Evolutionary conservation across 2,113 vertebrate genomes (phyloP), one percentile per base, ranked within the genome.

Genomic region (Sceloporus tristichus): DNA sequence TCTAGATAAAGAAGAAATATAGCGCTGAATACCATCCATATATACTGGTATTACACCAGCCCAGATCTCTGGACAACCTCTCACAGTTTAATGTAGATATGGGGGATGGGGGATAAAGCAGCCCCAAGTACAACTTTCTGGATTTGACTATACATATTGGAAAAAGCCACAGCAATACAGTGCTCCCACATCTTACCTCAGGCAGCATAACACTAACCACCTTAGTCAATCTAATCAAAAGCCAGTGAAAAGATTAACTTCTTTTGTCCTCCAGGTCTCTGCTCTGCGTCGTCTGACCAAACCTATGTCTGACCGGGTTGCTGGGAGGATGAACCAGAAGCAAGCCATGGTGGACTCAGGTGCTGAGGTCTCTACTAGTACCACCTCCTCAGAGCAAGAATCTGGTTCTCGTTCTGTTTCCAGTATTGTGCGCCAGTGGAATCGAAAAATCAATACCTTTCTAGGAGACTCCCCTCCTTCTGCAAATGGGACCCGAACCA

Each of bases 351-450:
- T 97, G 40, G 98, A 99, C 93, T 98, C 98, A 0, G 98, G 98
- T 0, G 97, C 97, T 0, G 99, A 99, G 89, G 95, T 98, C 34
- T 99, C 98, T 0, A 97, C 97, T 93, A 98, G 97, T 93, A 98
- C 98, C 10, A 97, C 97, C n/a, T 98, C 98, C 1, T 98, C 98
- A 0, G 98, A 99, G 84, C 97, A 97, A 0, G 98, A 99, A 40
- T 97, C 97, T 0, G 91, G 96, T 0, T 91, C 94, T 9, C 98
- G 98, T 89, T 97, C 97, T 0, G 99, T 99, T 75, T 99, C 98
- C 88, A 99, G 98, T 87, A 98, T 99, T 3, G 98, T 99, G 87
- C 97, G 97, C 19, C 99, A 99, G 90, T 99, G 98, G 98, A 99
- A 99, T 95, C 97, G 97, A 94, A 99, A 99, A 85, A 96, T 98